These are phyloP conservation scores for Intellagama lesueurii DNA, from an alignment of 2,797 vertebrate species.

Conservation along the genomic window DNA sequence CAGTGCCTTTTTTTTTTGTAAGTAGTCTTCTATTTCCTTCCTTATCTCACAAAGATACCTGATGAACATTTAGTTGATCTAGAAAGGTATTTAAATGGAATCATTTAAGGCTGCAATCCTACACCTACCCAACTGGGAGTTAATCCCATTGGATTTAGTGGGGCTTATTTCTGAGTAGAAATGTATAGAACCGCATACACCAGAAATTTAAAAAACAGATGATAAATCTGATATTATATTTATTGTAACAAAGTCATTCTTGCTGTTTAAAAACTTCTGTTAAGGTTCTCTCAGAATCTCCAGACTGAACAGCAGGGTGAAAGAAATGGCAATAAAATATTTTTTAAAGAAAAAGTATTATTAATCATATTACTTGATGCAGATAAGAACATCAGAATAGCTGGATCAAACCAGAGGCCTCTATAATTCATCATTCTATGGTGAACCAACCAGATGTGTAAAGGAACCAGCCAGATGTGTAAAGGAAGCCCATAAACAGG, in stretches of 20 bases:
- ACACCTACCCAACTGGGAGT: too few relatives aligned
- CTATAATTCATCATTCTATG: too few relatives aligned
- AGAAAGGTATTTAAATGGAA: background rate
- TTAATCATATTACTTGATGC: too few relatives aligned
- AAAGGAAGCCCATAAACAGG: too few relatives aligned
- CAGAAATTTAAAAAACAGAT: background rate
- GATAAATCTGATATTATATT: conserved; percentile 25
- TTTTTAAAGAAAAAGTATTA: too few relatives aligned
- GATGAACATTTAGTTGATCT: background rate
- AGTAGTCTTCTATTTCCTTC: background rate
- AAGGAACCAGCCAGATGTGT: too few relatives aligned
- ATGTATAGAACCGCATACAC: background rate
- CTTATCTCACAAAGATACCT: background rate
- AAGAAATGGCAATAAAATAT: too few relatives aligned
- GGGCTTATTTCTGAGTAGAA: background rate
- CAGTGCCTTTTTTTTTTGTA: background rate
- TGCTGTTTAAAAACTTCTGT: background rate
- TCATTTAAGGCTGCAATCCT: too few relatives aligned
- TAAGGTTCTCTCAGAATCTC: background rate
- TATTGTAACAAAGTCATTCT: background rate
- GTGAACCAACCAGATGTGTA: too few relatives aligned
- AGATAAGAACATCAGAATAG: too few relatives aligned
- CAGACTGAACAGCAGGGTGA: background rate
- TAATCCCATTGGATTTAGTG: background rate
- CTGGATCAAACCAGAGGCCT: too few relatives aligned